Conservation (phyloP, 1,140 invertebrate genomes). For the Chionoecetes opilio region DNA sequence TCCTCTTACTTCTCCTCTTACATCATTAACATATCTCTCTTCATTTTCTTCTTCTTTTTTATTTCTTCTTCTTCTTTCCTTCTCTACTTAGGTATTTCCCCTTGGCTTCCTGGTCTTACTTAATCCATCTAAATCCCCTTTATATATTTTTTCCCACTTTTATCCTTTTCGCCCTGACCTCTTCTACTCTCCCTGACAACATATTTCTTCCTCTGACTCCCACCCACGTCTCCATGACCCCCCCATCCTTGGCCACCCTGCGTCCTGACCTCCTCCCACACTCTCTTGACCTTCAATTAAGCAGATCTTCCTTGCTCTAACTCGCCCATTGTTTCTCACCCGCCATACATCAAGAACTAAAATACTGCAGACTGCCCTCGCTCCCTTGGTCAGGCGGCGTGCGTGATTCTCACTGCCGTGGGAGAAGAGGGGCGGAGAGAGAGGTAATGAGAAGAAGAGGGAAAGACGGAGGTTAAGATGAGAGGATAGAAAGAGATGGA, state of each 20-base stretch:
- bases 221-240: not conserved
- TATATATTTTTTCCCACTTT: too few relatives aligned
- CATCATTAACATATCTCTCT: not conserved
- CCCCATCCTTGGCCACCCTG: not conserved
- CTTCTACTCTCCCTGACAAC: not conserved
- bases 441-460: too few relatives aligned
- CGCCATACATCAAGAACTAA: conserved; percentile 1
- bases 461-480: not conserved
- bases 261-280: not conserved
- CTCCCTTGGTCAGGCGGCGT: not conserved
- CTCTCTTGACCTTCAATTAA: not conserved
- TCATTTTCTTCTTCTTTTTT: not conserved
- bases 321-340: conserved; percentile 30
- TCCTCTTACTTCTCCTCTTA: not conserved
- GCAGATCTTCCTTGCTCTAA: not conserved
- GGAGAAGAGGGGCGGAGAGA: not conserved
- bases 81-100: not conserved
- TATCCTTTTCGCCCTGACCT: not conserved
- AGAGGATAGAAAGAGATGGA: not conserved
- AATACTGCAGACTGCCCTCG: not conserved
- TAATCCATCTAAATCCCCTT: not conserved
- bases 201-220: not conserved
- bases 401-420: not conserved
- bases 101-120: not conserved
- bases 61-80: not conserved